A percentile compares a stretch with the other conserved stretches of the same genome.
These are phyloP conservation scores for Tipula confusa DNA, from an alignment of 2,888 invertebrate species.

Conservation along the genomic window DNA sequence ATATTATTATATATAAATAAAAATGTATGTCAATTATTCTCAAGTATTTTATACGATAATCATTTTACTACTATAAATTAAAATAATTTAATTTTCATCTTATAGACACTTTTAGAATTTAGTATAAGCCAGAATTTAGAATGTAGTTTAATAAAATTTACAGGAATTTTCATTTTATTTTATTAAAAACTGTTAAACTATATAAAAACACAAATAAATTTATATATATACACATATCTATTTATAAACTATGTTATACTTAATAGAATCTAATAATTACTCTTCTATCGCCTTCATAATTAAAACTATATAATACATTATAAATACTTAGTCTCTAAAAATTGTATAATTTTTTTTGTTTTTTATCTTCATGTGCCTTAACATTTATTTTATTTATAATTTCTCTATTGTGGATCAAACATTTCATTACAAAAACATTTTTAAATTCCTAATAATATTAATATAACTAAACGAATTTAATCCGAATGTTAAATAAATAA, in stretches of 20 bases:
- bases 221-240: background rate
- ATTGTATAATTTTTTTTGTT: background rate
- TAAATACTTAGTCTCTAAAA: background rate
- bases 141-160: slow-evolving; percentile 6
- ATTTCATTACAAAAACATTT: slow-evolving; percentile 9
- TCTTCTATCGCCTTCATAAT: slow-evolving; percentile 3
- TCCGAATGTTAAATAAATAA: slow-evolving; percentile 20
- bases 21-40: slow-evolving; percentile 9
- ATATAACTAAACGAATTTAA: slow-evolving; percentile 16
- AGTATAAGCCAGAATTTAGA: background rate
- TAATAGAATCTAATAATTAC: background rate
- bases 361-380: slow-evolving; percentile 25
- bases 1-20: background rate
- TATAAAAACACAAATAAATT: background rate
- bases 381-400: background rate
- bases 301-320: background rate
- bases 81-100: background rate
- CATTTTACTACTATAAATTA: background rate
- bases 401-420: background rate
- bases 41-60: slow-evolving; percentile 14
- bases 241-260: background rate
- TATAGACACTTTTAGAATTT: background rate
- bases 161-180: background rate
- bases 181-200: background rate
- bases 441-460: background rate